Evolutionary conservation across 2,797 vertebrate species (phyloP).

Genomic region (Muraenolepis orangiensis): DNA sequence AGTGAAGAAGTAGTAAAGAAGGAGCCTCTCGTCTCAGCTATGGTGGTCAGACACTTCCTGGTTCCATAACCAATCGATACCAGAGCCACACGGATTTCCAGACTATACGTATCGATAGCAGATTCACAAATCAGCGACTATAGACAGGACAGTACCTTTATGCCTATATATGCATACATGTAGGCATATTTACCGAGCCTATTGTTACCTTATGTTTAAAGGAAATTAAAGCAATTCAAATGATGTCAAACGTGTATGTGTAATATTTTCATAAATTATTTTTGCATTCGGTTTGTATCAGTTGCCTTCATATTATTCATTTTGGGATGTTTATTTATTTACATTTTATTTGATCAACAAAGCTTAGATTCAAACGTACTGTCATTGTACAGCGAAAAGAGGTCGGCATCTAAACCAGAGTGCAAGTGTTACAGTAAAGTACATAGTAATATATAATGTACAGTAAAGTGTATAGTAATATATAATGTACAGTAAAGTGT

Average conservation of each 20-base stretch:
- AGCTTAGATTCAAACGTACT: too few species aligned
- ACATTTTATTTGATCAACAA: too few species aligned
- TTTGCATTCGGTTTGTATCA: neutral
- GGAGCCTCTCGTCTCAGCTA: neutral
- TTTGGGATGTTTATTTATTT: too few species aligned
- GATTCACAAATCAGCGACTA: constrained; percentile 23
- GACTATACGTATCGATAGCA: constrained; percentile 48
- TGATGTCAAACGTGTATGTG: neutral
- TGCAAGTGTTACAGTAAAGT: too few species aligned
- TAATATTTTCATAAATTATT: neutral
- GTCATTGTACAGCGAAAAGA: too few species aligned
- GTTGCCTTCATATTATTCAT: neutral
- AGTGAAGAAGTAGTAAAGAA: neutral
- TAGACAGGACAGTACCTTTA: neutral
- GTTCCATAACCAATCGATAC: neutral
- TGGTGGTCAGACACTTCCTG: neutral
- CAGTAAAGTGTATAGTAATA: too few species aligned
- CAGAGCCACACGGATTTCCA: constrained; percentile 23
- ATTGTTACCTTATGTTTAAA: neutral
- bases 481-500: too few species aligned
- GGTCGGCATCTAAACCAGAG: too few species aligned
- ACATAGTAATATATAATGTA: too few species aligned
- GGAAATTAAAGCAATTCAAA: neutral
- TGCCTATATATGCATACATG: too few species aligned
- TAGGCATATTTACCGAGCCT: too few species aligned